Percentiles rank a stretch among this genome's conserved stretches.
Conservation (phyloP, 1,140 invertebrate species). For the Diorhabda elongata region DNA sequence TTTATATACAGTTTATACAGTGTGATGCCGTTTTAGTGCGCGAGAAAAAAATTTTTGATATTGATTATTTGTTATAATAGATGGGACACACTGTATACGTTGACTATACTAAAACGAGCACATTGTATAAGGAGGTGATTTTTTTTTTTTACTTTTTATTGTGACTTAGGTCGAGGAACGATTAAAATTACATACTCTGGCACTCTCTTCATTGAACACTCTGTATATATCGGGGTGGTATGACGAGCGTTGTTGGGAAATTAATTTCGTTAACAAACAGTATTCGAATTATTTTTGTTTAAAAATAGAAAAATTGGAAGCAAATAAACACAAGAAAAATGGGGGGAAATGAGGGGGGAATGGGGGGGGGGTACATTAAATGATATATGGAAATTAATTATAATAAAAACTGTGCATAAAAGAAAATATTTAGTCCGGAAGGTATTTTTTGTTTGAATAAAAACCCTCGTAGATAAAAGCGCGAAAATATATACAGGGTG, state of each 20-base stretch:
- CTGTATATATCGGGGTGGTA: background rate
- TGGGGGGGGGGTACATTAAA: no score
- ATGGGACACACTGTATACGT: no score
- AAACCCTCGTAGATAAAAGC: no score
- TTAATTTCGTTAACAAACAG: no score
- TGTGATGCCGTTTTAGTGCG: background rate
- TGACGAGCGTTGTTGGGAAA: background rate
- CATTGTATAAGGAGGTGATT: constrained; percentile 11
- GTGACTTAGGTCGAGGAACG: background rate
- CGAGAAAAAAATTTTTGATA: no score
- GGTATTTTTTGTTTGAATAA: no score
- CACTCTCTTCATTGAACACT: background rate
- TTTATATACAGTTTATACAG: constrained; percentile 4
- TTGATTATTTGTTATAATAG: no score
- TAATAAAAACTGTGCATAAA: background rate
- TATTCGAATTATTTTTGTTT: background rate
- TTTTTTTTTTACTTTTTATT: background rate
- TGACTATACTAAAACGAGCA: constrained; percentile 16
- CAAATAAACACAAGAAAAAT: no score
- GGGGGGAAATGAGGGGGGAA: no score
- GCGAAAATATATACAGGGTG: no score
- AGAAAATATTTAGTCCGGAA: no score
- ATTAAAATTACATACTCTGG: background rate
- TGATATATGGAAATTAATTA: background rate
- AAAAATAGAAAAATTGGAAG: background rate